Conservation (phyloP, 2,113 vertebrate genomes). For the Embiotoca jacksoni region DNA sequence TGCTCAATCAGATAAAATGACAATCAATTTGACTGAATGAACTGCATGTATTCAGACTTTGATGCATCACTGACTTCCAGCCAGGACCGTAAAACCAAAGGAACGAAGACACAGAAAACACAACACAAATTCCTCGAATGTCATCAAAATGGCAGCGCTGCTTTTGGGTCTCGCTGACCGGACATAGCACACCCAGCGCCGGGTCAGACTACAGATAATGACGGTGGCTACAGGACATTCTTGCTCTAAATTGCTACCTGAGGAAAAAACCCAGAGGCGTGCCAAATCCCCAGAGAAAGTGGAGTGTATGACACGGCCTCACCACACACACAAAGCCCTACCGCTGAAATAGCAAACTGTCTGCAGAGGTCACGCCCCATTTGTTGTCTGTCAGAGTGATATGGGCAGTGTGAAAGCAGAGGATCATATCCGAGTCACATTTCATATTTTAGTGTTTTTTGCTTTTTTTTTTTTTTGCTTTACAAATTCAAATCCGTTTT, state of each 20-base stretch:
- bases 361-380: constrained; percentile 32
- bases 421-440: not conserved
- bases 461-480: not conserved
- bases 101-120: constrained; percentile 17
- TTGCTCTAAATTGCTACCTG: constrained; percentile 82
- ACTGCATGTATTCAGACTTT: not conserved
- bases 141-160: constrained; percentile 36
- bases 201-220: constrained; percentile 73
- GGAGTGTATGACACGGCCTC: constrained; percentile 17
- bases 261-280: constrained; percentile 63
- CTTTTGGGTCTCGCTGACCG: constrained; percentile 13
- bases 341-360: constrained; percentile 68
- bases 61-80: not conserved
- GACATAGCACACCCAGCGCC: constrained; percentile 48
- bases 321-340: constrained; percentile 51
- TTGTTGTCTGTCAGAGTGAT: constrained; percentile 41
- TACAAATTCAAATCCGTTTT: not conserved
- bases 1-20: not conserved
- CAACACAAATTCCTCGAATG: constrained; percentile 52
- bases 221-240: constrained; percentile 73
- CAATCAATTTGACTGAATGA: not conserved
- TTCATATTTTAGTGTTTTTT: not conserved
- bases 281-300: constrained; percentile 63
- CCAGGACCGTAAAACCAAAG: constrained; percentile 11
- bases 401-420: constrained; percentile 16